phyloP scores from a whole-genome alignment of 2,113 vertebrate genomes.

The Hemiscyllium ocellatum region DNA sequence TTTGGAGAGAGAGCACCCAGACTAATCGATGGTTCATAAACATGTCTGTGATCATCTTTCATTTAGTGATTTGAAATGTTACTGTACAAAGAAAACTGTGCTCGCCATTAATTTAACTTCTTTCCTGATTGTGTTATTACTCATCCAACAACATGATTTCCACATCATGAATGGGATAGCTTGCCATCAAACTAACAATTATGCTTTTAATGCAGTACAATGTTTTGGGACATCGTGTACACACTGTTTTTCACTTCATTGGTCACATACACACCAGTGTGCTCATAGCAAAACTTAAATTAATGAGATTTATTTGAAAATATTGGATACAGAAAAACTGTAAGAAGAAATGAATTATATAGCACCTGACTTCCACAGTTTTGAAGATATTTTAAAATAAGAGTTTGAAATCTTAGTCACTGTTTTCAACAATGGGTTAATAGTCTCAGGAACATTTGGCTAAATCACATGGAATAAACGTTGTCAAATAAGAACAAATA shows the following conservation, averaged over 20 bases:
- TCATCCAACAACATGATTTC: conserved; percentile 8
- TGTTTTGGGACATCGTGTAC: neutral
- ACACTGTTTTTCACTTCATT: neutral
- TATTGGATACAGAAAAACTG: neutral
- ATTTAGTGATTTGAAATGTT: neutral
- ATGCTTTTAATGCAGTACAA: neutral
- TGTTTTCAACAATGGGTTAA: neutral
- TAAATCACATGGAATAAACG: neutral
- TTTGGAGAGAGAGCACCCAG: neutral
- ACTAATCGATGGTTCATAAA: neutral
- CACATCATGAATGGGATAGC: neutral
- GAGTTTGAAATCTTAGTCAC: neutral
- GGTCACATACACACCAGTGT: neutral
- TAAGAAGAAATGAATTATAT: neutral
- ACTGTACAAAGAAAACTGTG: neutral
- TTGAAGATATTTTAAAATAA: neutral
- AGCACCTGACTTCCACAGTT: neutral
- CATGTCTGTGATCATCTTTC: neutral
- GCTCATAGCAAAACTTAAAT: neutral
- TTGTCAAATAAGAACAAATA: neutral
- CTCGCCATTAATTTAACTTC: neutral
- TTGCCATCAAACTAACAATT: neutral
- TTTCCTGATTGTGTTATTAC: neutral
- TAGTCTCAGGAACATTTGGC: neutral
- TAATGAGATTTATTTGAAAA: neutral